Conservation (phyloP, 1,140 invertebrate species). For the Drosophila erecta region DNA sequence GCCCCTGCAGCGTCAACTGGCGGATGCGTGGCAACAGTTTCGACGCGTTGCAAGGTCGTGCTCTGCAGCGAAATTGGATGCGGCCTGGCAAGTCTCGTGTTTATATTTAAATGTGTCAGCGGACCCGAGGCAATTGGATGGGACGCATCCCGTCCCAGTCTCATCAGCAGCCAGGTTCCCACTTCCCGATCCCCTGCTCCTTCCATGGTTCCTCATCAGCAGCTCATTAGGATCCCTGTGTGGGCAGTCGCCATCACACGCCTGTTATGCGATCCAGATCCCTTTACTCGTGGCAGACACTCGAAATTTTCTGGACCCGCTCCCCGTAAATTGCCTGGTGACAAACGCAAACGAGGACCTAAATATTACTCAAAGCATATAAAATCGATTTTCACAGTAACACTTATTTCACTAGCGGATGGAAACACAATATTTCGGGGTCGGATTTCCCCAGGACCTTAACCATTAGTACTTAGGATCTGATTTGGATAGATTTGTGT, state of each 20-base stretch:
- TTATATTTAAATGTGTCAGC: constrained; percentile 80
- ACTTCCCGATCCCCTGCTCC: not conserved
- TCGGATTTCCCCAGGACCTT: constrained; percentile 34
- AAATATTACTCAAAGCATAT: constrained; percentile 64
- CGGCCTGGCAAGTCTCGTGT: constrained; percentile 54
- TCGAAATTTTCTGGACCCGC: constrained; percentile 11
- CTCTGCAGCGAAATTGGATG: constrained; percentile 59
- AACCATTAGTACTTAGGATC: constrained; percentile 4
- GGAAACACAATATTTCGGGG: constrained; percentile 14
- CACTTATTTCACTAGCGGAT: constrained; percentile 26
- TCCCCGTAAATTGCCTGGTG: constrained; percentile 52
- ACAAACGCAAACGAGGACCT: constrained; percentile 48
- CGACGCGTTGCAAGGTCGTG: constrained; percentile 65
- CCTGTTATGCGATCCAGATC: constrained; percentile 44
- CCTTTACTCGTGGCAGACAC: constrained; percentile 13
- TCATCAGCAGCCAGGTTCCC: constrained; percentile 8
- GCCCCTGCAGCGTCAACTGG: constrained; percentile 76
- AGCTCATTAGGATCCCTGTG: constrained; percentile 64
- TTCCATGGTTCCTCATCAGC: constrained; percentile 9
- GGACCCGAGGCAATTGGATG: constrained; percentile 56
- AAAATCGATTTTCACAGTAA: constrained; percentile 63
- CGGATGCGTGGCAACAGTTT: constrained; percentile 56
- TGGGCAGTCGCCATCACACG: constrained; percentile 66
- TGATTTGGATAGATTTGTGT: not conserved
- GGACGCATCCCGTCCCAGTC: constrained; percentile 58